These are phyloP conservation scores for Pipistrellus pipistrellus DNA, from an alignment of 2,797 vertebrate genomes.

Conservation along the genomic window DNA sequence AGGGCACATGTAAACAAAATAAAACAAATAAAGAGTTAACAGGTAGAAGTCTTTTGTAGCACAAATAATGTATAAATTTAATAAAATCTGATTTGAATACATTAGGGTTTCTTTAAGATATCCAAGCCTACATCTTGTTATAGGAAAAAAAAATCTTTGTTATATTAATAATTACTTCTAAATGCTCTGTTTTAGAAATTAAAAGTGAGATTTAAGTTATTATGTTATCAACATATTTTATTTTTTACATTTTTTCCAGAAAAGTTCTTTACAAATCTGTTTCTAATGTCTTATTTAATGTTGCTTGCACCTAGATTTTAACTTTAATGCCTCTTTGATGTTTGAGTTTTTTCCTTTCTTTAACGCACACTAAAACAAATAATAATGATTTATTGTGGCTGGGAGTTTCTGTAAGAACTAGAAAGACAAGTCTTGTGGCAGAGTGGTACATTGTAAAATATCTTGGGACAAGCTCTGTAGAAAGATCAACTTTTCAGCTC, in stretches of 20 bases:
- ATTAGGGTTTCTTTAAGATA: slow-evolving; percentile 12
- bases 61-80: background rate
- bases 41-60: background rate
- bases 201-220: background rate
- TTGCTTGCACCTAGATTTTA: background rate
- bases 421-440: background rate
- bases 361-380: background rate
- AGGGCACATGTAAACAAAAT: background rate
- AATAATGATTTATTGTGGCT: background rate
- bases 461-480: background rate
- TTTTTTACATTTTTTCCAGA: background rate
- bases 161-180: background rate
- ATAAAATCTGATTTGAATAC: background rate
- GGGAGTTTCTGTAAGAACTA: background rate
- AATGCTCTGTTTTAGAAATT: slow-evolving; percentile 1
- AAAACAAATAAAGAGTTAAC: background rate
- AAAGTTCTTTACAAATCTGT: background rate
- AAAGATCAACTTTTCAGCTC: background rate
- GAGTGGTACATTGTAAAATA: background rate
- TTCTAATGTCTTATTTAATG: background rate
- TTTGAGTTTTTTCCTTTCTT: background rate
- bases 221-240: background rate
- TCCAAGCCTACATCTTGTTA: background rate
- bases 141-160: background rate
- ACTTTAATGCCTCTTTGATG: background rate